Percentiles rank a stretch among this genome's conserved stretches.
Evolutionary conservation across 2,113 vertebrate species (phyloP).

Genomic region (Ciconia boyciana): DNA sequence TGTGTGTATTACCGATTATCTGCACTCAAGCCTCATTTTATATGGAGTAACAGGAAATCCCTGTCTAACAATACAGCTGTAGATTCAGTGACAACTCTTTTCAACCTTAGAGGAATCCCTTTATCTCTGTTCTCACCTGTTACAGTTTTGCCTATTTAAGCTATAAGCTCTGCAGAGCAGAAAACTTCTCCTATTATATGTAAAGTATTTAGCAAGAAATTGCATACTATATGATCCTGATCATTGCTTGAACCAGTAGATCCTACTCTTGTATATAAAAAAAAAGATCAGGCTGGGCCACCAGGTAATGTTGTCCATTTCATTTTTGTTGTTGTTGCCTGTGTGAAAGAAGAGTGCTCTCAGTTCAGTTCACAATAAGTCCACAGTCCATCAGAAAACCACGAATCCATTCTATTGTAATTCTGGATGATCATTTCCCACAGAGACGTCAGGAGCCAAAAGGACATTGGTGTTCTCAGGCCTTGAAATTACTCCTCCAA

Average conservation of each 20-base stretch:
- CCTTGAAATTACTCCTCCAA: neutral
- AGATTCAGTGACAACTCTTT: neutral
- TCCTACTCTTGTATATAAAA: neutral
- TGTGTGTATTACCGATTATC: neutral
- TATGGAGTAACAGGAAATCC: neutral
- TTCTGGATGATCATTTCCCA: neutral
- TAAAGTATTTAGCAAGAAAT: neutral
- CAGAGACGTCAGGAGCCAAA: neutral
- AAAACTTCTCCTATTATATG: neutral
- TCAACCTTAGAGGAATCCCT: neutral
- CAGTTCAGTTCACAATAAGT: neutral
- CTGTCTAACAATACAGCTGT: neutral
- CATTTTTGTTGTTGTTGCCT: neutral
- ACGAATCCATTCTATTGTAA: neutral
- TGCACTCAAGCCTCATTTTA: neutral
- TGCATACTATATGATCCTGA: neutral
- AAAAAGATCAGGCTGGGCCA: neutral
- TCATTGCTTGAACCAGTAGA: neutral
- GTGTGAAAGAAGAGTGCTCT: neutral
- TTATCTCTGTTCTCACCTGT: neutral
- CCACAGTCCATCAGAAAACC: neutral
- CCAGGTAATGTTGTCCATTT: neutral
- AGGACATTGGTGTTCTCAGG: neutral
- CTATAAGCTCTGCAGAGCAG: neutral
- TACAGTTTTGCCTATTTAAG: neutral